Percentiles rank a stretch among this genome's conserved stretches.
phyloP scores from a whole-genome alignment of 2,113 vertebrate species.

The Todiramphus chloris region DNA sequence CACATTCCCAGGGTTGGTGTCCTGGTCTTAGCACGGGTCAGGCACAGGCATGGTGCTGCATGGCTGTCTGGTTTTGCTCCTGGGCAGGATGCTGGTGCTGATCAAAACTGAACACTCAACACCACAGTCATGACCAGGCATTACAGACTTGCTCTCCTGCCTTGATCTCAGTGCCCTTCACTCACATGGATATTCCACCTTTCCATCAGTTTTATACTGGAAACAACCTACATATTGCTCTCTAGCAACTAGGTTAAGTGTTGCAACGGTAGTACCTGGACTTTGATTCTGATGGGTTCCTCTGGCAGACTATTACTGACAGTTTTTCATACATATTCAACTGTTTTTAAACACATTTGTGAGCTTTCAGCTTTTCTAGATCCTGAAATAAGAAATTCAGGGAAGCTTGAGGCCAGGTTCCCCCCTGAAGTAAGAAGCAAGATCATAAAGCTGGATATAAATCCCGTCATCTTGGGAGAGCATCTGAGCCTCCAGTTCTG shows the following conservation, averaged over 20 bases:
- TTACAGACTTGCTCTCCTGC: neutral
- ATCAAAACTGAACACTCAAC: neutral
- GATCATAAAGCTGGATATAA: neutral
- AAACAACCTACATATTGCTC: neutral
- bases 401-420: neutral
- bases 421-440: neutral
- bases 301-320: neutral
- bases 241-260: neutral
- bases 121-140: fast-evolving
- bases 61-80: neutral
- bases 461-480: neutral
- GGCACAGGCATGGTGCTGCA: fast-evolving
- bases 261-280: neutral
- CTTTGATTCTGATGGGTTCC: neutral
- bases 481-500: neutral
- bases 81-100: neutral
- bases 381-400: neutral
- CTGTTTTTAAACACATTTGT: neutral
- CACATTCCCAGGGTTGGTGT: neutral
- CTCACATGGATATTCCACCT: neutral
- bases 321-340: neutral
- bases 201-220: neutral
- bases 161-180: neutral
- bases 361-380: neutral
- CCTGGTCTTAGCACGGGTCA: neutral